Percentiles rank a stretch among this genome's conserved stretches.
Evolutionary conservation across 2,888 invertebrate genomes (phyloP).

Genomic region (Amphipoea lucens): DNA sequence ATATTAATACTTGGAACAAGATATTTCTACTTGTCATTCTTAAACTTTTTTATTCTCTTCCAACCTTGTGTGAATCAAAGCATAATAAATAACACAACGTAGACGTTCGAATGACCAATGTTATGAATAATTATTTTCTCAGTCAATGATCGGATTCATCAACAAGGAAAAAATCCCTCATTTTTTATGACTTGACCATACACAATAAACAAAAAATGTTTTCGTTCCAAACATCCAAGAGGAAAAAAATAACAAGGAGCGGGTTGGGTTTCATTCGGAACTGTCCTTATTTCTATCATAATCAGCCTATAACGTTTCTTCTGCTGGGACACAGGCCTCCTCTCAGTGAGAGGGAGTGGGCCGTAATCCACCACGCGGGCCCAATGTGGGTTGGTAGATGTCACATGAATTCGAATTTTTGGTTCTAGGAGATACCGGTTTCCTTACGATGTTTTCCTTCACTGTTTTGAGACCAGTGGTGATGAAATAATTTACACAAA

Average conservation of each 20-base stretch:
- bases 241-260: slow-evolving; percentile 14
- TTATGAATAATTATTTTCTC: slow-evolving; percentile 8
- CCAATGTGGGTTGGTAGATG: no score
- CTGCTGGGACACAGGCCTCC: no score
- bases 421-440: no score
- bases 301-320: no score
- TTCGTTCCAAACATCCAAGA: not conserved
- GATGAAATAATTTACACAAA: no score
- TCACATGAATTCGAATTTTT: no score
- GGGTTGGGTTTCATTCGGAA: slow-evolving; percentile 10
- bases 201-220: not conserved
- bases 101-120: slow-evolving; percentile 2
- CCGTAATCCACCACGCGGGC: no score
- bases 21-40: not conserved
- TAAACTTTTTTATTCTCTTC: not conserved
- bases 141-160: slow-evolving; percentile 20
- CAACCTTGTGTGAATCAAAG: slow-evolving; percentile 3
- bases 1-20: not conserved
- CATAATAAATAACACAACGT: slow-evolving; percentile 7
- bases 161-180: slow-evolving; percentile 17
- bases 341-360: no score
- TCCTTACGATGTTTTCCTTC: no score
- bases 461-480: no score
- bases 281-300: slow-evolving; percentile 8
- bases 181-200: not conserved